Evolutionary conservation across 1,140 invertebrate genomes (phyloP).

Genomic region (Diachasma alloeum): DNA sequence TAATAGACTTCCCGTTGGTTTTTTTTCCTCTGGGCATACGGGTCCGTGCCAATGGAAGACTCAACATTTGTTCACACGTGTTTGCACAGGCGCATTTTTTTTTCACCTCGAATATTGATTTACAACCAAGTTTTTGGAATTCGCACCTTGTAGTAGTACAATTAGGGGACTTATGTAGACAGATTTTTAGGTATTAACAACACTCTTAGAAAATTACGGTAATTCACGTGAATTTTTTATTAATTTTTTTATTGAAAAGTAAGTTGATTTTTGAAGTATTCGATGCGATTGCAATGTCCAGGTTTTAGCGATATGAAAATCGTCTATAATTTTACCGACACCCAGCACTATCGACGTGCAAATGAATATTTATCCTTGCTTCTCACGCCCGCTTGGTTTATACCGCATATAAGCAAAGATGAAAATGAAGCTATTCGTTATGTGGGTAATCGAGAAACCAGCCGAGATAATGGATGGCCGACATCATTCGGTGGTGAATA

Average conservation of each 20-base stretch:
- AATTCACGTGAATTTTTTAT: too few relatives aligned
- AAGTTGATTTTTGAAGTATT: too few relatives aligned
- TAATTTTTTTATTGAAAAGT: too few relatives aligned
- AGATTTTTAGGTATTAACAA: background rate
- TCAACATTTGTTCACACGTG: conserved; percentile 52
- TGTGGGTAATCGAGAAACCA: conserved; percentile 25
- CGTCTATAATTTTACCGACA: background rate
- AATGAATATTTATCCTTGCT: conserved; percentile 20
- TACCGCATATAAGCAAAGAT: conserved; percentile 16
- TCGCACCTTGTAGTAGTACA: background rate
- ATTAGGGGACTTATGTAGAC: background rate
- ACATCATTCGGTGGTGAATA: conserved; percentile 20
- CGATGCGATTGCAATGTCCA: too few relatives aligned
- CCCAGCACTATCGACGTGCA: background rate
- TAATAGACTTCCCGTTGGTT: conserved; percentile 38
- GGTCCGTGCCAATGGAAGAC: background rate
- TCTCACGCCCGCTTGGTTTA: background rate
- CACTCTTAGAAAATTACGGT: too few relatives aligned
- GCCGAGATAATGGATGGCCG: conserved; percentile 31
- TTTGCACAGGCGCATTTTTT: conserved; percentile 30
- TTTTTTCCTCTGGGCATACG: background rate
- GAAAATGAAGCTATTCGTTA: conserved; percentile 31
- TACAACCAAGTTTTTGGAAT: conserved; percentile 22
- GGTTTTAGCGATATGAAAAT: background rate
- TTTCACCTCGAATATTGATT: conserved; percentile 41